Evolutionary conservation across 2,888 invertebrate genomes (phyloP).

Genomic region (Lottia gigantea): DNA sequence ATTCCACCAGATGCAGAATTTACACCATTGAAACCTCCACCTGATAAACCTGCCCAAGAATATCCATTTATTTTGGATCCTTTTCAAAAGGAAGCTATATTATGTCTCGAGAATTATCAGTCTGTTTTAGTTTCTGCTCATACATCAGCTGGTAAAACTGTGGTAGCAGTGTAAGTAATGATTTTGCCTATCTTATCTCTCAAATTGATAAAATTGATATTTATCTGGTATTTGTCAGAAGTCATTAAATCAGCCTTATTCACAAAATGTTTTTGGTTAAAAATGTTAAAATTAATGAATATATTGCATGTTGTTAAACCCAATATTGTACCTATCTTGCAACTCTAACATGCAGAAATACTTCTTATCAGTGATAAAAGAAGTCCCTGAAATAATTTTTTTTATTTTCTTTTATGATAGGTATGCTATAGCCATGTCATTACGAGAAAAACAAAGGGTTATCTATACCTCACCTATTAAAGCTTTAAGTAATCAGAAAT

Average conservation of each 20-base stretch:
- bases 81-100: conserved; percentile 96
- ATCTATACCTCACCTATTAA: conserved; percentile 99
- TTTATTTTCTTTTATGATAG: conserved; percentile 43
- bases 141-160: conserved; percentile 99
- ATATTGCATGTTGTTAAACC: too few species aligned
- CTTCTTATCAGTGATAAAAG: too few species aligned
- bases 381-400: too few species aligned
- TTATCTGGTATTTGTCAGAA: too few species aligned
- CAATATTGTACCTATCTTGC: too few species aligned
- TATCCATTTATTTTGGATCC: conserved; percentile 96
- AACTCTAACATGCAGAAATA: too few species aligned
- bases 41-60: conserved; percentile 81
- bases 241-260: too few species aligned
- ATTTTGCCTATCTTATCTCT: background rate
- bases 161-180: conserved; percentile 87
- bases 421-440: conserved; percentile 94
- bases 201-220: background rate
- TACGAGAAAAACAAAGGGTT: conserved; percentile 94
- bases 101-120: conserved; percentile 97
- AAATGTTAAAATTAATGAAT: too few species aligned
- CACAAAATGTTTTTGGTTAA: too few species aligned
- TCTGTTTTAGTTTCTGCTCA: conserved; percentile 99
- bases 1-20: conserved; percentile 89
- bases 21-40: conserved; percentile 71
- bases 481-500: conserved; percentile 99